phyloP scores from a whole-genome alignment of 2,888 invertebrate species.

The Pseudococcus longispinus region DNA sequence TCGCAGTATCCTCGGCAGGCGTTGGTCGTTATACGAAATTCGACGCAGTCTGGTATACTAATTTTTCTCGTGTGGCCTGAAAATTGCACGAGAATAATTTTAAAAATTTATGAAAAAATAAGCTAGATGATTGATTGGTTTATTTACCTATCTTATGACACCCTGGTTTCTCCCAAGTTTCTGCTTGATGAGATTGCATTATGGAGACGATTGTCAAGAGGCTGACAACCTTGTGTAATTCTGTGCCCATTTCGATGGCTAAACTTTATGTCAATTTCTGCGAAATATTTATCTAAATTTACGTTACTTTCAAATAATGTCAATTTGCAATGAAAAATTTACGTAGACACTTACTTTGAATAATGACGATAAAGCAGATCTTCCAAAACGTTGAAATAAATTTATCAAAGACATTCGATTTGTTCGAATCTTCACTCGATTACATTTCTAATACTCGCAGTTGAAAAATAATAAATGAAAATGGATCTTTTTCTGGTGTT shows the following conservation, averaged over 20 bases:
- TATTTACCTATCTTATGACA: conserved; percentile 77
- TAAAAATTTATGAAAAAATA: no score
- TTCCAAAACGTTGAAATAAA: not conserved
- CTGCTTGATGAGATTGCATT: conserved; percentile 5
- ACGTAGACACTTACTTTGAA: not conserved
- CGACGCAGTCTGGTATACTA: conserved; percentile 83
- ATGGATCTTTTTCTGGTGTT: not conserved
- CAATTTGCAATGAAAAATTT: not conserved
- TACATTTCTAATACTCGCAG: not conserved
- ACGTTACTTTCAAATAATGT: not conserved
- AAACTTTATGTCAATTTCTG: conserved; percentile 5
- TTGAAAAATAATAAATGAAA: not conserved
- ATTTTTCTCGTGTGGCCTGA: conserved; percentile 81
- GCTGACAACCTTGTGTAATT: not conserved
- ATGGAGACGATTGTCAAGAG: not conserved
- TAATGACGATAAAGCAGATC: not conserved
- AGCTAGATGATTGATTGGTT: no score
- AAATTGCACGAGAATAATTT: not conserved
- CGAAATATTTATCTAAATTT: not conserved
- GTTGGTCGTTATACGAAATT: conserved; percentile 84
- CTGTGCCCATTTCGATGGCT: not conserved
- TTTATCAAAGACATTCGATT: conserved; percentile 6
- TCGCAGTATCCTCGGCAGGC: conserved; percentile 88
- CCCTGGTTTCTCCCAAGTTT: conserved; percentile 75
- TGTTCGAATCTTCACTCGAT: not conserved